Conservation (phyloP, 2,888 invertebrate species). For the Ophioninae sp. region DNA sequence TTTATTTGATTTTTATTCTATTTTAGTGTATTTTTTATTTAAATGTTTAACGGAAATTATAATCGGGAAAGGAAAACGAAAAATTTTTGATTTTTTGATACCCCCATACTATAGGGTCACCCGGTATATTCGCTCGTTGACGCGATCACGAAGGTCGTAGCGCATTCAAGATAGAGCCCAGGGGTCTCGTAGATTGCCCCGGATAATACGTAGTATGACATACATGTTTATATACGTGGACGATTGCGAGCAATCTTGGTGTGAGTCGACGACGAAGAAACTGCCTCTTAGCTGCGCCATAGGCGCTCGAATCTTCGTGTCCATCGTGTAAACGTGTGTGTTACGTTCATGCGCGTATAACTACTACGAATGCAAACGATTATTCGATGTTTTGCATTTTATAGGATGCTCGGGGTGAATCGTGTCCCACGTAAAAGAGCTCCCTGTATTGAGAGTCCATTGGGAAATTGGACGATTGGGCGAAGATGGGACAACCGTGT, state of each 20-base stretch:
- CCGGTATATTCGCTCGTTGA: background rate
- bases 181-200: constrained; percentile 15
- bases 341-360: background rate
- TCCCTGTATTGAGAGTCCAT: too few species aligned
- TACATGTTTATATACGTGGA: background rate
- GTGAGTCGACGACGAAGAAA: background rate
- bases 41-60: too few species aligned
- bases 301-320: background rate
- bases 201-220: constrained; percentile 10
- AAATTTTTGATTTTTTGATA: background rate
- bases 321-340: background rate
- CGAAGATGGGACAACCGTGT: too few species aligned
- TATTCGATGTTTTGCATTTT: background rate
- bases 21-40: too few species aligned
- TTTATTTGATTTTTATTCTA: too few species aligned
- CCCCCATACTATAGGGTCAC: background rate
- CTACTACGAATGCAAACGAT: background rate
- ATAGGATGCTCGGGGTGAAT: background rate
- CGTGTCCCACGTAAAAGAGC: background rate
- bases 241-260: background rate
- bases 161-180: background rate
- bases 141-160: constrained; percentile 6
- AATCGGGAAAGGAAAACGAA: background rate
- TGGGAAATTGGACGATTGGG: too few species aligned
- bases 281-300: background rate